Percentiles rank a stretch among this genome's conserved stretches.
Conservation (phyloP, 2,797 vertebrate species). For the Molossus molossus region DNA sequence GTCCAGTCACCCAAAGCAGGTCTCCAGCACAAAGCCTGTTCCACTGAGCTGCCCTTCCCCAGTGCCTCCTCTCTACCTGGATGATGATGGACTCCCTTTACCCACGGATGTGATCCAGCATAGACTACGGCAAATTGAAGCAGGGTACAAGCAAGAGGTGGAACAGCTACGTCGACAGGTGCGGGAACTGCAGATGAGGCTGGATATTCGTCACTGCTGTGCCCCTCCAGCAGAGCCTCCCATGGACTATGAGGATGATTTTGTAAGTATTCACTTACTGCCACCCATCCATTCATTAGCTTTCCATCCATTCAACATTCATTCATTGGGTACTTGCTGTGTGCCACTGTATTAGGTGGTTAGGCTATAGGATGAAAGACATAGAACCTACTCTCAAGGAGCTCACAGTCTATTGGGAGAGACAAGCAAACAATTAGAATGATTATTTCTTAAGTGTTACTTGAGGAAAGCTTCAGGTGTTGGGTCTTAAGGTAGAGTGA, state of each 20-base stretch:
- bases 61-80: slow-evolving; percentile 94
- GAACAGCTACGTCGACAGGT: slow-evolving; percentile 97
- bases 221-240: slow-evolving; percentile 96
- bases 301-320: neutral
- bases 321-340: neutral
- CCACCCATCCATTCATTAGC: accelerated
- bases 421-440: neutral
- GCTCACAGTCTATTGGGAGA: slow-evolving; percentile 39
- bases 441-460: slow-evolving; percentile 25
- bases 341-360: neutral
- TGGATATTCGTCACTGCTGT: slow-evolving; percentile 96
- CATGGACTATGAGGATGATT: slow-evolving; percentile 98
- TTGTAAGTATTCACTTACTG: slow-evolving; percentile 92
- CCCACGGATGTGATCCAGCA: slow-evolving; percentile 98
- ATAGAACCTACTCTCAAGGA: neutral
- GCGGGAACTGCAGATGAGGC: slow-evolving; percentile 96
- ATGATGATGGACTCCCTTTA: slow-evolving; percentile 97
- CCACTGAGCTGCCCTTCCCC: slow-evolving; percentile 90
- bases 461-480: neutral
- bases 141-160: slow-evolving; percentile 98
- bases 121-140: slow-evolving; percentile 98
- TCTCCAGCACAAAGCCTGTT: slow-evolving; percentile 85
- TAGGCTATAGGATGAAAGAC: neutral
- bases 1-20: slow-evolving; percentile 88
- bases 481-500: neutral